phyloP scores from a whole-genome alignment of 1,140 invertebrate genomes.

The Nilaparvata lugens region DNA sequence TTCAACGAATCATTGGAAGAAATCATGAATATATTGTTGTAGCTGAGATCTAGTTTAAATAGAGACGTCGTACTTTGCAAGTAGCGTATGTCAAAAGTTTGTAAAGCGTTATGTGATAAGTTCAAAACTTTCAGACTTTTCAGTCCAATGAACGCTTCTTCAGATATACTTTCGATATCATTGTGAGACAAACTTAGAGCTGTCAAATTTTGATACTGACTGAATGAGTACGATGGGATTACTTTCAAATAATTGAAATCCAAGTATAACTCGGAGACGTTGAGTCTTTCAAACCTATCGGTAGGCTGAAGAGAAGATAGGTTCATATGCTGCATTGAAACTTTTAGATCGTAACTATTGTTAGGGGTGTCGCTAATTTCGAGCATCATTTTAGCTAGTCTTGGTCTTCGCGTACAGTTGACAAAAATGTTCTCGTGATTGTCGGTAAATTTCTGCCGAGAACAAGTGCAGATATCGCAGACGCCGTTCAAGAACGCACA shows the following conservation, averaged over 20 bases:
- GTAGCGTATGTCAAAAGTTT: not conserved
- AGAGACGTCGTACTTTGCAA: not conserved
- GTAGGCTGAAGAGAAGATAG: not conserved
- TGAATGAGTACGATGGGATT: not conserved
- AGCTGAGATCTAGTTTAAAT: no score
- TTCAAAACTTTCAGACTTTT: not conserved
- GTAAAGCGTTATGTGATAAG: not conserved
- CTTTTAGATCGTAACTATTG: not conserved
- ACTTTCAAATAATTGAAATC: not conserved
- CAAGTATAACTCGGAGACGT: not conserved
- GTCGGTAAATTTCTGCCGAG: not conserved
- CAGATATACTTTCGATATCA: not conserved
- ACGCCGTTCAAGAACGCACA: not conserved
- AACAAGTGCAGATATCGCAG: not conserved
- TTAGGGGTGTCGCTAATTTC: not conserved
- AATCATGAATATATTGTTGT: no score
- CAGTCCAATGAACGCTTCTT: not conserved
- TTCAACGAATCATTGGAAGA: no score
- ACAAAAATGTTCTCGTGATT: not conserved
- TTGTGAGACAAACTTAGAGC: not conserved
- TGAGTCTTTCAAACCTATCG: not conserved
- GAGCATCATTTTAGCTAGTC: not conserved
- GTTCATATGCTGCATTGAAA: conserved; percentile 1
- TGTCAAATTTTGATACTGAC: not conserved
- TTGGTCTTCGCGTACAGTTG: not conserved